These are phyloP conservation scores for Helicoverpa zea DNA, from an alignment of 1,140 invertebrate genomes.

Conservation along the genomic window DNA sequence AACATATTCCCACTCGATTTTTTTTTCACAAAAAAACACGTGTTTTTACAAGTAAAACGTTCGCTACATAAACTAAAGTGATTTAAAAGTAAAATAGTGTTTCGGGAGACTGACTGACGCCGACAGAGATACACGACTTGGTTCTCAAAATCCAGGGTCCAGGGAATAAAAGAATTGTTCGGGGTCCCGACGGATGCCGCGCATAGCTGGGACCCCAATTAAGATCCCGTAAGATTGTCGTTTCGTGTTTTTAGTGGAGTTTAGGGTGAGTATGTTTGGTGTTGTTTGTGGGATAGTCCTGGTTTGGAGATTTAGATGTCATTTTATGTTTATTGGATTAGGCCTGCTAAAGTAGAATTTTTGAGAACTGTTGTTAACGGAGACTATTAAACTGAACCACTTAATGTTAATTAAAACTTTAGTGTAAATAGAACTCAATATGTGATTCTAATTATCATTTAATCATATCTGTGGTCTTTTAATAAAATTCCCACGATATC, in stretches of 20 bases:
- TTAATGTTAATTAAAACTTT: too few species aligned
- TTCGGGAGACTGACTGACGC: slow-evolving; percentile 1
- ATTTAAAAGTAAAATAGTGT: slow-evolving; percentile 38
- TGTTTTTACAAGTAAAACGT: slow-evolving; percentile 18
- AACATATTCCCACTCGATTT: background rate
- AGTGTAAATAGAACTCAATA: too few species aligned
- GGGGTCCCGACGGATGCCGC: slow-evolving; percentile 5
- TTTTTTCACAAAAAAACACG: slow-evolving; percentile 17
- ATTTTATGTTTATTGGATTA: too few species aligned
- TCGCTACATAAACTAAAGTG: slow-evolving; percentile 18
- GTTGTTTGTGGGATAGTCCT: background rate
- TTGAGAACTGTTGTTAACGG: too few species aligned
- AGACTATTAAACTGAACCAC: too few species aligned
- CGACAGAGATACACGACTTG: slow-evolving; percentile 9
- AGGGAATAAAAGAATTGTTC: slow-evolving; percentile 31
- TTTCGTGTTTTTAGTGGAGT: slow-evolving; percentile 26
- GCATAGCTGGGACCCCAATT: slow-evolving; percentile 29
- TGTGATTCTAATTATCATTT: too few species aligned
- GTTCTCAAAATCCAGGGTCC: background rate
- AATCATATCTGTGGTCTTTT: too few species aligned
- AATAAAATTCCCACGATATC: too few species aligned
- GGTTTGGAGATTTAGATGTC: too few species aligned
- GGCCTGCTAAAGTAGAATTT: too few species aligned
- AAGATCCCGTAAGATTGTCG: slow-evolving; percentile 41
- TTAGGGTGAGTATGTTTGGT: background rate